Evolutionary conservation across 1,140 invertebrate species (phyloP).

Genomic region (Drosophila mojavensis): DNA sequence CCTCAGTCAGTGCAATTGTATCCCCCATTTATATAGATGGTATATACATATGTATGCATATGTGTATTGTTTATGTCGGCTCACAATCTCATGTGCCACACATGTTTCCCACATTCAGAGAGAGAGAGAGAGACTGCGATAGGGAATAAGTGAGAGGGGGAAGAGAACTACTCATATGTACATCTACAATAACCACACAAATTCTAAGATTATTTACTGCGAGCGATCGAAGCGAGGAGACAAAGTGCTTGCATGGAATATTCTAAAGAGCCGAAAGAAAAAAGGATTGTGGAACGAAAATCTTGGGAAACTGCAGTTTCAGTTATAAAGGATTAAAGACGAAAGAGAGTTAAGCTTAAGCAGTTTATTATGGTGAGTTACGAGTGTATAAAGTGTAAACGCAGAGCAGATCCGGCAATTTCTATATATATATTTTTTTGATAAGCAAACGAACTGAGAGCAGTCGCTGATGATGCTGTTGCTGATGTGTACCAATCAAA

Average conservation of each 20-base stretch:
- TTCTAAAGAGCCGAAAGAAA: conserved; percentile 1
- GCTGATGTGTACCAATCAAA: conserved; percentile 52
- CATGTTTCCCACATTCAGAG: conserved; percentile 53
- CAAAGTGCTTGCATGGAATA: conserved; percentile 36
- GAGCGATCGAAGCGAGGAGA: conserved; percentile 56
- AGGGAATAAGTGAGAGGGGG: not conserved
- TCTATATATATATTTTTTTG: conserved; percentile 19
- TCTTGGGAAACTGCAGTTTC: conserved; percentile 17
- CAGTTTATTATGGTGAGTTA: conserved; percentile 29
- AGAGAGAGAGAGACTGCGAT: not conserved
- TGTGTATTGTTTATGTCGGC: conserved; percentile 40
- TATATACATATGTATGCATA: conserved; percentile 4
- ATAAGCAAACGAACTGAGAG: conserved; percentile 31
- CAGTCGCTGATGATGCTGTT: not conserved
- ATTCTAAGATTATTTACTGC: conserved; percentile 67
- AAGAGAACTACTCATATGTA: not conserved
- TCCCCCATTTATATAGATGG: conserved; percentile 39
- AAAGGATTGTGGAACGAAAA: conserved; percentile 4
- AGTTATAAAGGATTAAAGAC: not conserved
- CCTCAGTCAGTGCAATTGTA: conserved; percentile 61
- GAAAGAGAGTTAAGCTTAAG: not conserved
- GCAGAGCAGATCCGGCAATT: not conserved
- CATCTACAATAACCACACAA: conserved; percentile 49
- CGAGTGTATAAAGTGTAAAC: not conserved
- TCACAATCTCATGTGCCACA: conserved; percentile 68